Conservation (phyloP, 2,113 vertebrate genomes). For the Lampris incognitus region DNA sequence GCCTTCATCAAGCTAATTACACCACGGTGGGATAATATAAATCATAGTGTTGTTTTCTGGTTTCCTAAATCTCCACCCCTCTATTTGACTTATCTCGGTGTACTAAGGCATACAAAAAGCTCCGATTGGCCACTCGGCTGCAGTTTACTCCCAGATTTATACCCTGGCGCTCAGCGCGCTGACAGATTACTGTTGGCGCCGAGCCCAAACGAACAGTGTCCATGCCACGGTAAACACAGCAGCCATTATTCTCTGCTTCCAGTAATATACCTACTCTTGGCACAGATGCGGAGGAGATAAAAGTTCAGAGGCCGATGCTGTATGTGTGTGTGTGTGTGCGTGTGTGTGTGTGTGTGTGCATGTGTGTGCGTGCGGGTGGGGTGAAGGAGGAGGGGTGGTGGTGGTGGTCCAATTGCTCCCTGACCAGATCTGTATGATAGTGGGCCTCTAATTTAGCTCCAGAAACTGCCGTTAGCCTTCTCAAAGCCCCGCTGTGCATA, state of each 20-base stretch:
- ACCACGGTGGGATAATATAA: slow-evolving; percentile 38
- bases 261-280: slow-evolving; percentile 71
- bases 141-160: slow-evolving; percentile 60
- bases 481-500: slow-evolving; percentile 24
- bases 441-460: slow-evolving; percentile 48
- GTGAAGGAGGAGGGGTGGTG: slow-evolving; percentile 34
- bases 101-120: slow-evolving; percentile 32
- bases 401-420: slow-evolving; percentile 45
- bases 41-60: slow-evolving; percentile 43
- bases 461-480: slow-evolving; percentile 54
- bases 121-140: slow-evolving; percentile 38
- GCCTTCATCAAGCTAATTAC: slow-evolving; percentile 50
- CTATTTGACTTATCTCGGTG: slow-evolving; percentile 51
- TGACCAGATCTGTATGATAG: slow-evolving; percentile 47
- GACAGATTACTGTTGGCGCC: slow-evolving; percentile 75
- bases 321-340: too few relatives aligned
- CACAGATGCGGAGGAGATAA: slow-evolving; percentile 73
- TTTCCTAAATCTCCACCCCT: slow-evolving; percentile 7
- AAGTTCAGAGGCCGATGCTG: slow-evolving; percentile 38
- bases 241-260: slow-evolving; percentile 76
- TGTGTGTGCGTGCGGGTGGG: not conserved
- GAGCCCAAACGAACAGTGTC: slow-evolving; percentile 69
- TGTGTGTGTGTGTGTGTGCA: too few relatives aligned
- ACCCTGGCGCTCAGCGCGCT: slow-evolving; percentile 63
- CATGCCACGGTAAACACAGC: slow-evolving; percentile 75